phyloP scores from a whole-genome alignment of 2,113 vertebrate species.

The Dipodomys ordii region DNA sequence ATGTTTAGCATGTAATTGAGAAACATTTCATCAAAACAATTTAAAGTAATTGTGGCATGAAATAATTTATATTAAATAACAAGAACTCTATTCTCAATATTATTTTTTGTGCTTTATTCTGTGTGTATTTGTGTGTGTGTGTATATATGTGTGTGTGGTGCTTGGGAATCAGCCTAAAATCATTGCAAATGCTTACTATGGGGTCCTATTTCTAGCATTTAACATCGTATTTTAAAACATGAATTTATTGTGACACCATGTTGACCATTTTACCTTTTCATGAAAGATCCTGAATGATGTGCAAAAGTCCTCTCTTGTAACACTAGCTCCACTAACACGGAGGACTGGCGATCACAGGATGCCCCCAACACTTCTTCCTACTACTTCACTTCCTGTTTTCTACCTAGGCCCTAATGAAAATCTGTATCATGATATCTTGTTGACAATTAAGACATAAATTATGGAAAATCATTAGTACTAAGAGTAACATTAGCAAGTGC shows the following conservation, averaged over 20 bases:
- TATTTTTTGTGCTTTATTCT: not conserved
- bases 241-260: not conserved
- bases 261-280: not conserved
- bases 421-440: not conserved
- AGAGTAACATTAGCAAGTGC: not conserved
- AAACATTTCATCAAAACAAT: not conserved
- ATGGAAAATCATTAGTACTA: not conserved
- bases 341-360: not conserved
- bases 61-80: not conserved
- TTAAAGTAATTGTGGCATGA: slow-evolving; percentile 28
- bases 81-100: not conserved
- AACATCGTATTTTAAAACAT: not conserved
- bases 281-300: not conserved
- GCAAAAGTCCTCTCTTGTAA: not conserved
- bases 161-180: too few relatives aligned
- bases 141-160: too few relatives aligned
- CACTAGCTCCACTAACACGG: too few relatives aligned
- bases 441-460: not conserved
- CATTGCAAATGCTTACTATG: too few relatives aligned
- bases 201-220: too few relatives aligned
- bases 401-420: not conserved
- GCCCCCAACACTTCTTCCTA: not conserved
- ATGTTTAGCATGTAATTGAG: not conserved
- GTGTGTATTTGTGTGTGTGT: not conserved
- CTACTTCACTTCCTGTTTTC: not conserved